Percentiles rank a stretch among this genome's conserved stretches.
These are phyloP conservation scores for Sciaenops ocellatus DNA, from an alignment of 2,797 vertebrate genomes.

Conservation along the genomic window DNA sequence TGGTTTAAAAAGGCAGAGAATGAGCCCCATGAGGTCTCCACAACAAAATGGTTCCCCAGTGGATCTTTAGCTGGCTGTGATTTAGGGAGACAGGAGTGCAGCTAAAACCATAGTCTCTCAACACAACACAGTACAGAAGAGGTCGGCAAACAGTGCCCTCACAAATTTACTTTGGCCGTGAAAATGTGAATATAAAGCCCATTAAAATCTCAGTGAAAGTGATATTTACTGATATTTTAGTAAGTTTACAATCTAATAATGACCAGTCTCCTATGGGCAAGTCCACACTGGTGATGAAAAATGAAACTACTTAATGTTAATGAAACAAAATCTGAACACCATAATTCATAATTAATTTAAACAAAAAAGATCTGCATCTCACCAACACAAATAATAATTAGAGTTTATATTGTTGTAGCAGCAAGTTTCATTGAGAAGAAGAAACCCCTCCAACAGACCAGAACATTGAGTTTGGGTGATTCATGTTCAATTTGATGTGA, in stretches of 20 bases:
- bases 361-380: neutral
- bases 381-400: neutral
- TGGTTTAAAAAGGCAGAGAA: slow-evolving; percentile 70
- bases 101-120: slow-evolving; percentile 31
- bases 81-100: slow-evolving; percentile 39
- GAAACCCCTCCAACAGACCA: neutral
- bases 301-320: neutral
- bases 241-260: neutral
- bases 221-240: neutral
- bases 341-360: neutral
- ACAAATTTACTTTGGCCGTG: neutral
- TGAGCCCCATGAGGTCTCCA: slow-evolving; percentile 49
- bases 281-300: neutral
- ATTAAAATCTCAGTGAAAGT: neutral
- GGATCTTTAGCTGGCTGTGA: slow-evolving; percentile 61
- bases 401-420: neutral
- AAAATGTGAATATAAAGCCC: slow-evolving; percentile 17
- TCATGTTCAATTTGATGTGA: neutral
- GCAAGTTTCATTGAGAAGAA: neutral
- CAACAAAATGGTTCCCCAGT: slow-evolving; percentile 60
- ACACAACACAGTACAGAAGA: neutral
- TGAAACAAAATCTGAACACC: neutral
- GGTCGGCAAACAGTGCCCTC: neutral
- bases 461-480: neutral
- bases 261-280: neutral